Evolutionary conservation across 92 coral and sea anemone species (phyloP).

Genomic region (Epizoanthus stellaris): DNA sequence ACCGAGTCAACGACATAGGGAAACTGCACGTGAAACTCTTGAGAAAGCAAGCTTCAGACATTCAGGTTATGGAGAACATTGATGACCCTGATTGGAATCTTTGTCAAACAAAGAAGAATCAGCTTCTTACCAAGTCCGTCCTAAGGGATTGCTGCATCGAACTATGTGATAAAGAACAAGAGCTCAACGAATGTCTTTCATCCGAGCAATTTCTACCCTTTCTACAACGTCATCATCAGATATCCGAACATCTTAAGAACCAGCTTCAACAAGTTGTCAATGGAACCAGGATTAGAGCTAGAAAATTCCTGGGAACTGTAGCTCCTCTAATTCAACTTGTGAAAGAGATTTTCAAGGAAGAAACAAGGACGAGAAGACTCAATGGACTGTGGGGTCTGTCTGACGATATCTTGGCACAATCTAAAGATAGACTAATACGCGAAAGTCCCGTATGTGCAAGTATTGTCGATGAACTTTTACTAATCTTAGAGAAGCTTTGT

Average conservation of each 20-base stretch:
- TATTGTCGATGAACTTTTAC: neutral
- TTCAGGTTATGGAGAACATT: neutral
- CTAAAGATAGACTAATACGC: neutral
- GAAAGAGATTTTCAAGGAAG: neutral
- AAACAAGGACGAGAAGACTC: neutral
- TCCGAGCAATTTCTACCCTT: neutral
- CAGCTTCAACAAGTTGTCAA: neutral
- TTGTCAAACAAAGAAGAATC: neutral
- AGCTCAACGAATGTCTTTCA: neutral
- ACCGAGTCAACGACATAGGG: neutral
- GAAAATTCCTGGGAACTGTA: neutral
- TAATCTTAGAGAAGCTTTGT: neutral
- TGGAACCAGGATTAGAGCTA: neutral
- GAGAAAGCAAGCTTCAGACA: neutral
- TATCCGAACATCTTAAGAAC: neutral
- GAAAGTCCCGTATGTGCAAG: neutral
- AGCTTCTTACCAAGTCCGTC: neutral
- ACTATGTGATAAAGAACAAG: neutral
- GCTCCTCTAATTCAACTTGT: slow-evolving; percentile 1
- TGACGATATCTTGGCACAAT: neutral
- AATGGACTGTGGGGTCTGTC: neutral
- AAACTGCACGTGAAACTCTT: neutral
- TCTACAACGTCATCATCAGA: neutral
- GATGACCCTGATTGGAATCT: neutral
- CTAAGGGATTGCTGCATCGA: neutral